These are phyloP conservation scores for Montipora foliosa DNA, from an alignment of 64 coral and sea anemone genomes.

Conservation along the genomic window DNA sequence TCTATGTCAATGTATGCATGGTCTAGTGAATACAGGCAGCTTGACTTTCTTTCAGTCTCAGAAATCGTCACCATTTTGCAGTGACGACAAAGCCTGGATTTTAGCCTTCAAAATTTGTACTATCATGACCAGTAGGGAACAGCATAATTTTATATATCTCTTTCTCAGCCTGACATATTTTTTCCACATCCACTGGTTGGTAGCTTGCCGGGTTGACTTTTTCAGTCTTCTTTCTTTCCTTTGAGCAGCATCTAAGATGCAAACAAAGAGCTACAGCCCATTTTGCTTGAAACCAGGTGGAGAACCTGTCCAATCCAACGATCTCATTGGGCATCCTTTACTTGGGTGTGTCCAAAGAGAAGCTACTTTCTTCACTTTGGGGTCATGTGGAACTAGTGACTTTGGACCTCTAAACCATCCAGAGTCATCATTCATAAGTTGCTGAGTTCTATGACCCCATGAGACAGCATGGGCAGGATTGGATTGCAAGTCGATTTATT, in stretches of 20 bases:
- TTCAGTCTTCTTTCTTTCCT: neutral
- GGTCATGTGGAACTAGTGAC: neutral
- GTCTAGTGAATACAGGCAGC: neutral
- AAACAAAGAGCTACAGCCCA: no score
- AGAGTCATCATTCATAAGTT: neutral
- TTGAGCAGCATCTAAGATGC: neutral
- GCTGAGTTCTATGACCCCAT: neutral
- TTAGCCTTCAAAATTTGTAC: no score
- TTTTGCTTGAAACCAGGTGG: no score
- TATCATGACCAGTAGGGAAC: no score
- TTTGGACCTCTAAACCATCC: neutral
- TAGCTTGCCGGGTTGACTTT: neutral
- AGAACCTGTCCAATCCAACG: no score
- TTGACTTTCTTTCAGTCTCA: no score
- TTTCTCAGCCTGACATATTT: neutral
- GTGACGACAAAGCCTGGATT: no score
- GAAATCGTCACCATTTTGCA: no score
- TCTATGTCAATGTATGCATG: neutral
- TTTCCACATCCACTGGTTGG: no score
- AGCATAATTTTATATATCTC: no score
- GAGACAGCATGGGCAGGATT: neutral
- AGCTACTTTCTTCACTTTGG: neutral
- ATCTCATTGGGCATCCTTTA: neutral
- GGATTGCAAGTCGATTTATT: neutral
- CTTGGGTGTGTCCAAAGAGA: neutral